Evolutionary conservation across 1,140 invertebrate species (phyloP).

Genomic region (Drosophila nigromelanica): DNA sequence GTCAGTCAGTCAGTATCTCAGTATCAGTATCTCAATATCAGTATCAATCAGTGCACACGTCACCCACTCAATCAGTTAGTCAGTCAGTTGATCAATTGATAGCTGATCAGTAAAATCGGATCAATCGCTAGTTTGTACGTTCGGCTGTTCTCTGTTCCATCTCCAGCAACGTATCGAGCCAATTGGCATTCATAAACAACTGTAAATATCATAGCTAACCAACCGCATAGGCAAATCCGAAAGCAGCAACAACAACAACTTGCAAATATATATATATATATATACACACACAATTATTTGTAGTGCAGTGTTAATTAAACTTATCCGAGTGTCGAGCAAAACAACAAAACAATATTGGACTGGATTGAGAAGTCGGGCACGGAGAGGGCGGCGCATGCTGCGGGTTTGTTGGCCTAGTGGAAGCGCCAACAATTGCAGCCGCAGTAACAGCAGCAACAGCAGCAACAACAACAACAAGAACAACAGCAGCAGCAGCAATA

Average conservation of each 20-base stretch:
- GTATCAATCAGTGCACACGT: slow-evolving; percentile 45
- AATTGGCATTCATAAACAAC: slow-evolving; percentile 35
- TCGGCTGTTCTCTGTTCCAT: slow-evolving; percentile 25
- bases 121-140: slow-evolving; percentile 13
- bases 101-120: background rate
- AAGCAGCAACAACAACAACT: slow-evolving; percentile 15
- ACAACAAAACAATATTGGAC: slow-evolving; percentile 14
- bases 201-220: slow-evolving; percentile 48
- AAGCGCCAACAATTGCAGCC: slow-evolving; percentile 17
- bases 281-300: slow-evolving; percentile 5
- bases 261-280: slow-evolving; percentile 5
- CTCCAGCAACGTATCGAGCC: slow-evolving; percentile 16
- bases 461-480: slow-evolving; percentile 24
- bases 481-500: slow-evolving; percentile 34
- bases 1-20: slow-evolving; percentile 20
- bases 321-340: slow-evolving; percentile 9
- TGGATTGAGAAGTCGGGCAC: background rate
- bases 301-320: slow-evolving; percentile 37
- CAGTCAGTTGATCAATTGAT: slow-evolving; percentile 31
- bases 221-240: background rate
- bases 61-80: slow-evolving; percentile 42
- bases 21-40: slow-evolving; percentile 29
- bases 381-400: slow-evolving; percentile 44
- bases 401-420: slow-evolving; percentile 45
- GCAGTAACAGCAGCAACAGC: slow-evolving; percentile 3